Base-by-base conservation (phyloP, 2,113 vertebrate genomes). In the Perognathus longimembris region DNA sequence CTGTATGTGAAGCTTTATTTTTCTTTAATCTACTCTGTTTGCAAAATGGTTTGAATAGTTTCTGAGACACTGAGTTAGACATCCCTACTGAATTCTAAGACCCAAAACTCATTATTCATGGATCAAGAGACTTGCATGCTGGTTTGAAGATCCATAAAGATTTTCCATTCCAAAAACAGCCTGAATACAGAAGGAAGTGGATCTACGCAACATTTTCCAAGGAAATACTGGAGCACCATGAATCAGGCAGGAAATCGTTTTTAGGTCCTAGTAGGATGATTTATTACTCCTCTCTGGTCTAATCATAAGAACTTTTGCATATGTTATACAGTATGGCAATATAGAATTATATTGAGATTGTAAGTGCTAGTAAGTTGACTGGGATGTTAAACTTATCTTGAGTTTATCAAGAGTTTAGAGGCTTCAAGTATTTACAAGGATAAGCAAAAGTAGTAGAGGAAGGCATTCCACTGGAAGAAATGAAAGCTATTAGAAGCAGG, bases 31-130 rank as follows among this genome's bases (percentile, higher is more conserved):
- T 30, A 7, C 30, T 54, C 1, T 85, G 3, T 21, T 50, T 75
- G 6, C 8, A 70, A 5, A 40, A 9, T 83, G 4, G 0, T 1
- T 1, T 57, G 0, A 1, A 22, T 32, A 28, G 32, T 34, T 50
- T 77, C 22, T 40, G 2, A 66, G 0, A 78, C 22, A 42, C 50
- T 32, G 50, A 50, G 10, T 42, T 80, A 57, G 5, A 2, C 11
- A 4, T 32, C 1, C 3, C 7, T 10, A 38, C 1, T 36, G 24
- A 80, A 40, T 6, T 5, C 34, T 34, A 79, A 63, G 6, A 50
- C 9, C 12, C 32, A 74, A 71, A 57, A 6, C 8, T 64, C 45
- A 80, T 79, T 71, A 34, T 90, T 59, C 1, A 40, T 9, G 71
- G 45, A 14, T 32, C 21, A 87, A 40, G 7, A n/a, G 84, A 73